phyloP scores from a whole-genome alignment of 2,797 vertebrate species.

The Nasua narica region DNA sequence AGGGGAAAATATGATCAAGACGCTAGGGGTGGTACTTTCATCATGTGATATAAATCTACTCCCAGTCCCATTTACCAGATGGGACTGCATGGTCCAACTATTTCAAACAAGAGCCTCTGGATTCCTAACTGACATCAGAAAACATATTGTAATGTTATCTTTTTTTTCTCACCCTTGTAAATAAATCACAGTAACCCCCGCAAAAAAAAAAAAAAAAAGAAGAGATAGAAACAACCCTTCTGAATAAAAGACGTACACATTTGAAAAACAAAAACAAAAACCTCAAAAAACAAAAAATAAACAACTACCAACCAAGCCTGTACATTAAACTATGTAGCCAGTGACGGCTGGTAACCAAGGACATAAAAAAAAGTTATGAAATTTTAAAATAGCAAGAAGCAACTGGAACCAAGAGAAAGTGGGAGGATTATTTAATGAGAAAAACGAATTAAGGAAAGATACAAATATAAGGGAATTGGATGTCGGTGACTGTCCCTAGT shows the following conservation, averaged over 20 bases:
- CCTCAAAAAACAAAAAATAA: not conserved
- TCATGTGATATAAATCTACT: not conserved
- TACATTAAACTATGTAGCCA: not conserved
- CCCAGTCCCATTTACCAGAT: too few relatives aligned
- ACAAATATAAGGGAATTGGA: not conserved
- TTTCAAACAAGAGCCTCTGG: not conserved
- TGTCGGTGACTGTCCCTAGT: not conserved
- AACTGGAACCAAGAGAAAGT: not conserved
- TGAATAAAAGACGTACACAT: not conserved
- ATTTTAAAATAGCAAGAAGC: not conserved
- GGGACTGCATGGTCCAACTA: not conserved
- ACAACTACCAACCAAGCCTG: not conserved
- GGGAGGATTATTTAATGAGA: not conserved
- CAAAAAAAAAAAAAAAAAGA: not conserved
- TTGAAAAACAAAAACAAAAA: too few relatives aligned
- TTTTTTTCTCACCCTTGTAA: not conserved
- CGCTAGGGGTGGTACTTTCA: not conserved
- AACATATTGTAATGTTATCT: not conserved
- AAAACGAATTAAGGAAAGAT: not conserved
- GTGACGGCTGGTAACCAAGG: not conserved
- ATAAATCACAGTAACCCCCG: not conserved
- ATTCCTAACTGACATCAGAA: not conserved
- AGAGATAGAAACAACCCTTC: not conserved
- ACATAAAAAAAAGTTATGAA: not conserved
- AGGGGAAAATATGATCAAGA: not conserved